Evolutionary conservation across 2,888 invertebrate genomes (phyloP), one percentile per base, ranked within the genome.

Genomic region (Ypsolopha scabrella): DNA sequence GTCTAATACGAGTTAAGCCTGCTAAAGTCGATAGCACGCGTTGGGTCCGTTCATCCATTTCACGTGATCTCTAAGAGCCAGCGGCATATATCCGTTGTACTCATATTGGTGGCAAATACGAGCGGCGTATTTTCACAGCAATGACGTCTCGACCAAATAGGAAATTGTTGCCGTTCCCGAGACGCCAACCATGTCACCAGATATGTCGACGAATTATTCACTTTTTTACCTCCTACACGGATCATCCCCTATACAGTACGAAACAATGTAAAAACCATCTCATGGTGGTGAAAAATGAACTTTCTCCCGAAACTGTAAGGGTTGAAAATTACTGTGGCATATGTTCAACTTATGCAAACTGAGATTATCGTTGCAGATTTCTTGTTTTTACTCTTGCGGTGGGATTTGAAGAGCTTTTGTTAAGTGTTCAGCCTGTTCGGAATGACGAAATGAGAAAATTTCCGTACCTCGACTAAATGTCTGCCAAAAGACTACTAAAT

Each of bases 171-270:
- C 67, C 69, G 64, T 64, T 78, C 75, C 72, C 76, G 60, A 71
- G 72, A 68, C 72, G 72, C 71, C 71, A 67, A 64, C 72, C 68
- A 68, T 70, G 72, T 73, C 72, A 64, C 67, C 65, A 72, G 72
- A 78, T 73, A 70, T 75, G 70, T 72, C 69, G 65, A 69, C 65
- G 75, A 80, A 80, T 79, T 76, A 79, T 80, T 75, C 75, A 71
- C 73, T 75, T 81, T 77, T 80, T 78, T 74, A 72, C 72, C 70
- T 72, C 70, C 72, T 67, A 67, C 62, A 63, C 64, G 70, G 69
- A 71, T 70, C 65, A 74, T 69, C 64, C 57, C 58, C 59, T 56
- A 60, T 60, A 61, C 58, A 57, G 58, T 57, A 58, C 54, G 65
- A 67, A 64, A 57, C 63, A 60, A 67, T 6, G 60, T 62, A 74